Evolutionary conservation across 2,113 vertebrate genomes (phyloP).

Genomic region (Cichladusa arquata): DNA sequence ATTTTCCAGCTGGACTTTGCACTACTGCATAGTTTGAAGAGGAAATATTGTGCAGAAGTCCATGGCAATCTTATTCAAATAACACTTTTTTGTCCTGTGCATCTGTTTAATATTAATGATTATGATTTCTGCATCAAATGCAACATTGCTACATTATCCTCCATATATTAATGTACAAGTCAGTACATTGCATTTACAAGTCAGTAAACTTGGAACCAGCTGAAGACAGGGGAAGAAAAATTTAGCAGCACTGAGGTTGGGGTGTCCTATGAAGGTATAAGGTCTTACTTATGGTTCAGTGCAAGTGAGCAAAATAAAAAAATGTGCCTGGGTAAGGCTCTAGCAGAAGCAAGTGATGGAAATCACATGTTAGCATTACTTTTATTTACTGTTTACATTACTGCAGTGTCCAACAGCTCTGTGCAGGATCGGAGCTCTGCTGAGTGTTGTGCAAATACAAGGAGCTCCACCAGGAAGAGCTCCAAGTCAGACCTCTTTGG

Average conservation of each 20-base stretch:
- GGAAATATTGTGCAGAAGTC: not conserved
- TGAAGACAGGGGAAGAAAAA: not conserved
- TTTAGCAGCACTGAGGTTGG: not conserved
- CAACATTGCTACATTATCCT: not conserved
- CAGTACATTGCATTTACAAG: not conserved
- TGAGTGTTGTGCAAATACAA: not conserved
- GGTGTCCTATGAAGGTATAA: not conserved
- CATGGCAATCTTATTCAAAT: not conserved
- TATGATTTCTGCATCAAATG: not conserved
- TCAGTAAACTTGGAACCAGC: not conserved
- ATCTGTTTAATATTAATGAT: not conserved
- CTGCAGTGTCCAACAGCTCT: not conserved
- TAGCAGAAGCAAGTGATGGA: not conserved
- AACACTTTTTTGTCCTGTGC: not conserved
- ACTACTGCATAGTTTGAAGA: not conserved
- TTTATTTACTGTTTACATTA: not conserved
- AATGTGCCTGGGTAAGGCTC: not conserved
- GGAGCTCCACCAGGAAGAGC: not conserved
- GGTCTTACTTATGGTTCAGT: not conserved
- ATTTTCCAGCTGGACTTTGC: not conserved
- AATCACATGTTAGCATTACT: not conserved
- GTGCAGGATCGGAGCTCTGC: not conserved
- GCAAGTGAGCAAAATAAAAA: not conserved
- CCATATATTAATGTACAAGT: not conserved
- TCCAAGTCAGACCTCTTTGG: accelerated